Evolutionary conservation across 2,797 vertebrate species (phyloP), one percentile per base, ranked within the genome.

Genomic region (Danio aesculapii): DNA sequence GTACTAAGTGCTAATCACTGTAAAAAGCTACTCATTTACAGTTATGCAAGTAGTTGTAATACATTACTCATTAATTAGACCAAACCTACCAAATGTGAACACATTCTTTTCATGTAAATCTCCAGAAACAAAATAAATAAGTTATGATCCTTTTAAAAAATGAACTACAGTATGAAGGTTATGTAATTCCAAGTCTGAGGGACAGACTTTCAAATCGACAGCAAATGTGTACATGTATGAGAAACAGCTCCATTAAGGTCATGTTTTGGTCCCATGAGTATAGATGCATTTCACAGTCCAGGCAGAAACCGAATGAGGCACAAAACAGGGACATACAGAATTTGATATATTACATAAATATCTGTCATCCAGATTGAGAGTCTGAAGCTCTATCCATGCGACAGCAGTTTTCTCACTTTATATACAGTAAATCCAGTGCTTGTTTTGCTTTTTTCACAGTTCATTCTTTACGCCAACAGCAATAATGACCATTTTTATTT

Each of bases 301-400:
- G 69, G 61, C 41, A 41, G 55, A 58, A 68, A 39, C 62, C 13
- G 62, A 61, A 72, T 73, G 52, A 78, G 17, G 61, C 43, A 75
- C 6, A 11, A 14, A 62, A 49, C 58, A 50, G 55, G 12, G 17
- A 43, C 61, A 76, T 8, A 39, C 58, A 47, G 69, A 69, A 61
- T 72, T 70, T 81, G 44, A 81, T 71, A 75, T 68, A 81, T 78
- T 30, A 75, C 50, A 55, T 50, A 75, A 79, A 59, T 74, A 75
- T 46, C 43, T 61, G n/a, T 78, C 81, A 53, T 17, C 46, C 21
- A 68, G 55, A 78, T 70, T 53, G 64, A 71, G 79, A 41, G 52
- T 59, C 67, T 59, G 19, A 57, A 39, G 81, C 59, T 66, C 63
- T 67, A 53, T 63, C 30, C 70, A 44, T 6, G 53, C 41, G 58